Evolutionary conservation across 2,888 invertebrate genomes (phyloP), one percentile per base, ranked within the genome.

Genomic region (Cheilosia vulpina): DNA sequence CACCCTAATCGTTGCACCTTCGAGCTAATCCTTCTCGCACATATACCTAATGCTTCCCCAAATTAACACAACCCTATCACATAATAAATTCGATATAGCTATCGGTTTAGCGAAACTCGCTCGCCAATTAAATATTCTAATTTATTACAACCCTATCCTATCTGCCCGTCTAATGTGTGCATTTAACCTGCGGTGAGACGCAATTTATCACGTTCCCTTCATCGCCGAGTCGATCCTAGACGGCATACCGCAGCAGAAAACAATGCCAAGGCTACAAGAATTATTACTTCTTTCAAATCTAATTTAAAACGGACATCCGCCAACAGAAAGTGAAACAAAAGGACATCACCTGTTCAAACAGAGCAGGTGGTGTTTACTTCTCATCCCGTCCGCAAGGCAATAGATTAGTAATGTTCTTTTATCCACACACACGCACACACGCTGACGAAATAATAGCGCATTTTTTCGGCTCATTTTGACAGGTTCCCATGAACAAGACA

Each of bases 271-370:
- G 65, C 47, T 34, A 57, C 2, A 47, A 65, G 57, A 75, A 19
- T 75, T 75, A 75, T 75, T 75, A 65, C 65, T 63, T 57, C 57
- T n/a, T 47, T 65, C 65, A 55, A 75, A 75, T 75, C 65, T 75
- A 75, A 75, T 65, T 75, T 65, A 24, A 65, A 75, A 75, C 65
- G 75, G 65, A 75, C 65, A 75, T 65, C 75, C 75, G 73, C 65
- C 47, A 65, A 75, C 65, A 38, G 57, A 57, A 21, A 45, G 13
- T 31, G 47, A 41, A 27, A 45, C 34, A 24, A 75, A 75, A 75
- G 65, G 65, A 75, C 63, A 47, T 75, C 75, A 75, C 75, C 75
- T 75, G 75, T 75, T 75, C 65, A 65, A 47, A 75, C 53, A 63
- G 65, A 75, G 65, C 75, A 75, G 75, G 65, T 75, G 75, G 38